Conservation (phyloP, 2,888 invertebrate genomes). For the Seira ritae region DNA sequence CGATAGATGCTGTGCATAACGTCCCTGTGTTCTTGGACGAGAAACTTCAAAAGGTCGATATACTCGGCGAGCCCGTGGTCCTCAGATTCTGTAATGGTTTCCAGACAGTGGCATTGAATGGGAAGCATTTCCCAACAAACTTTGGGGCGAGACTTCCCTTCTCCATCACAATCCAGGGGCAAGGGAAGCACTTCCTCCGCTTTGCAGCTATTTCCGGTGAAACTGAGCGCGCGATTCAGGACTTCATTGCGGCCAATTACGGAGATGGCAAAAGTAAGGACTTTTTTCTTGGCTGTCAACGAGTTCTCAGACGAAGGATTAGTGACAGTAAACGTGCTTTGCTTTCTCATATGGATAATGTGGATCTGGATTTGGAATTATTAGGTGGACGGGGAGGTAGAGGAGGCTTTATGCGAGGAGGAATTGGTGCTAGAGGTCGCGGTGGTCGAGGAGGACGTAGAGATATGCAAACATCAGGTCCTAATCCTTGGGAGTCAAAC, state of each 20-base stretch:
- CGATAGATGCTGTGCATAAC: constrained; percentile 87
- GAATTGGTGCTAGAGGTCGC: constrained; percentile 34
- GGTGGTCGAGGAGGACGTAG: constrained; percentile 27
- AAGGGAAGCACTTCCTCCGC: constrained; percentile 84
- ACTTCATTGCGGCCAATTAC: constrained; percentile 41
- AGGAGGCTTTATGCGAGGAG: constrained; percentile 36
- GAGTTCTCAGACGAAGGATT: background rate
- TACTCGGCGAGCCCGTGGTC: constrained; percentile 84
- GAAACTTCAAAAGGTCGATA: constrained; percentile 82
- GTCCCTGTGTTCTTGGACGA: constrained; percentile 89
- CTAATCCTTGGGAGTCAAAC: constrained; percentile 50
- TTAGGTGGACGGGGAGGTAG: constrained; percentile 44
- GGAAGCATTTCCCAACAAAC: constrained; percentile 81
- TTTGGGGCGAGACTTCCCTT: constrained; percentile 88
- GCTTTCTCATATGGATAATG: background rate
- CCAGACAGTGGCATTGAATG: constrained; percentile 86
- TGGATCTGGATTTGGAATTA: constrained; percentile 17
- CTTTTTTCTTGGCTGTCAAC: background rate
- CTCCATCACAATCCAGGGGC: constrained; percentile 83
- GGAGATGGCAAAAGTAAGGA: constrained; percentile 29
- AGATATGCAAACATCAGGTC: constrained; percentile 28
- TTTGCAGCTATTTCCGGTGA: constrained; percentile 87
- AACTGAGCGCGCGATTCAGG: constrained; percentile 81
- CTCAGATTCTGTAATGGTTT: constrained; percentile 88
- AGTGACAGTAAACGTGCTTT: constrained; percentile 21